A percentile compares a stretch with the other conserved stretches of the same genome.
These are phyloP conservation scores for Ploceus nigricollis DNA, from an alignment of 2,113 vertebrate genomes.

Conservation along the genomic window DNA sequence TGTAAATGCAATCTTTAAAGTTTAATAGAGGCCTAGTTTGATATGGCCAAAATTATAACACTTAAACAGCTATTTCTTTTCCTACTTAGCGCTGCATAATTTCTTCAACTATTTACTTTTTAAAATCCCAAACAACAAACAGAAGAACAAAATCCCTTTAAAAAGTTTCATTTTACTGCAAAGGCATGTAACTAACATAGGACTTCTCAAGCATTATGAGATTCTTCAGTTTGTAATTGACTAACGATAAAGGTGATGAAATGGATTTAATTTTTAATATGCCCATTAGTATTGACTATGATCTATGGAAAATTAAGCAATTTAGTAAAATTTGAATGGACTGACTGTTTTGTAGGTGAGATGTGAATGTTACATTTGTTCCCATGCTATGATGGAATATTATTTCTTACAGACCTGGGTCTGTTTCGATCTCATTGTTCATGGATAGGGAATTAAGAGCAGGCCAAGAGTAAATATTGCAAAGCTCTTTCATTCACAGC, in stretches of 20 bases:
- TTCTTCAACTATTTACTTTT: not conserved
- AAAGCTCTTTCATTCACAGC: not conserved
- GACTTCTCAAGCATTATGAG: not conserved
- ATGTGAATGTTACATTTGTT: not conserved
- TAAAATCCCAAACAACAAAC: not conserved
- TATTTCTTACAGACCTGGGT: not conserved
- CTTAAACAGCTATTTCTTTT: not conserved
- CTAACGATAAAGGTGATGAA: not conserved
- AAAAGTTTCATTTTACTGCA: not conserved
- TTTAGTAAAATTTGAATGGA: not conserved
- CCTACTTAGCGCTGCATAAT: not conserved
- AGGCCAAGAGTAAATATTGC: not conserved
- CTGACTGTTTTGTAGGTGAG: not conserved
- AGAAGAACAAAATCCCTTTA: not conserved
- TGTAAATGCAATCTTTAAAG: not conserved
- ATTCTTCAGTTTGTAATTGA: not conserved
- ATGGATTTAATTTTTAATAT: not conserved
- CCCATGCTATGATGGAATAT: not conserved
- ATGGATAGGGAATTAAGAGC: not conserved
- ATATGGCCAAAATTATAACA: not conserved
- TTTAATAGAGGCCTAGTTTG: not conserved
- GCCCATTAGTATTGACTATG: not conserved
- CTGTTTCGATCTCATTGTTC: not conserved
- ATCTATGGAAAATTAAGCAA: not conserved
- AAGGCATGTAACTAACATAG: not conserved